Percentiles rank a stretch among this genome's conserved stretches.
Evolutionary conservation across 2,888 invertebrate genomes (phyloP).

Genomic region (Agriotes lineatus): DNA sequence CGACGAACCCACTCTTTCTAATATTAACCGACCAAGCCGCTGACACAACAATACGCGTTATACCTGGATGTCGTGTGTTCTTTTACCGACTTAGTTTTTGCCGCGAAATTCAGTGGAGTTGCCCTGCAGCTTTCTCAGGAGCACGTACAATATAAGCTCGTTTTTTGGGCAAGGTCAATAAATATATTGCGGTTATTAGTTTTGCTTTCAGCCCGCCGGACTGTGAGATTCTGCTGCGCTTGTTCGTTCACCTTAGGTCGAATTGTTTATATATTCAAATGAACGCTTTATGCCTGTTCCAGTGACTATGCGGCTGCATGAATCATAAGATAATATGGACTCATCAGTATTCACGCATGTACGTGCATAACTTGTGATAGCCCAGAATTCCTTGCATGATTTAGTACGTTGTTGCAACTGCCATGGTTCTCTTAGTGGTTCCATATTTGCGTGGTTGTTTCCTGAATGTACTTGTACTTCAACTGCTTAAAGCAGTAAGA

Average conservation of each 20-base stretch:
- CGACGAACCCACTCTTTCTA: neutral
- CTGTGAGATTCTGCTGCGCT: neutral
- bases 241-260: constrained; percentile 28
- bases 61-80: neutral
- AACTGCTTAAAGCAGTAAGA: no score
- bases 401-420: neutral
- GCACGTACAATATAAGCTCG: constrained; percentile 14
- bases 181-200: constrained; percentile 24
- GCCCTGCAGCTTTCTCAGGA: neutral
- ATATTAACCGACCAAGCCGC: neutral
- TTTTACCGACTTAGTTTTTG: neutral
- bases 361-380: neutral
- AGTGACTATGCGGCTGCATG: neutral
- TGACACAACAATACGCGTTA: neutral
- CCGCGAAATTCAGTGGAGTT: neutral
- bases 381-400: constrained; percentile 3
- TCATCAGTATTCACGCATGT: constrained; percentile 16
- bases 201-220: neutral
- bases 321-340: constrained; percentile 10
- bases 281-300: constrained; percentile 3
- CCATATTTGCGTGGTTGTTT: no score
- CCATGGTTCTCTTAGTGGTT: no score
- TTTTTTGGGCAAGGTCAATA: constrained; percentile 17
- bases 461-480: no score
- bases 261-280: constrained; percentile 20